A percentile compares a stretch with the other conserved stretches of the same genome.
phyloP scores from a whole-genome alignment of 2,797 vertebrate species.

The Vultur gryphus region DNA sequence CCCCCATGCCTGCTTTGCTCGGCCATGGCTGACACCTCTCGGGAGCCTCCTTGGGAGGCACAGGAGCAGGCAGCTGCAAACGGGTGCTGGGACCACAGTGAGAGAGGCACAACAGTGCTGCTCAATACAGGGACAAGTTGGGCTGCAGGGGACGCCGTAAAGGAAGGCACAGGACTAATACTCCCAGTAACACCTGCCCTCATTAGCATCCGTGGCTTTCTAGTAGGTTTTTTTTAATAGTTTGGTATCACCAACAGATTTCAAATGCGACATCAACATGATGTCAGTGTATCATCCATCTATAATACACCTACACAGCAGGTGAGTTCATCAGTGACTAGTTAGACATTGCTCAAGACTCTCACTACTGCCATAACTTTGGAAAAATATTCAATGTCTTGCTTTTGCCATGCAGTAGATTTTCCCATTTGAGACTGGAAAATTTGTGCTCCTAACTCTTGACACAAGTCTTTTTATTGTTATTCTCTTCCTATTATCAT shows the following conservation, averaged over 20 bases:
- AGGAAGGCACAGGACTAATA: not conserved
- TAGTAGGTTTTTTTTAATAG: not conserved
- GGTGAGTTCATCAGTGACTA: not conserved
- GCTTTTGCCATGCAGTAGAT: not conserved
- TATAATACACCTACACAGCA: not conserved
- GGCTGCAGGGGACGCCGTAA: not conserved
- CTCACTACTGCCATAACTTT: not conserved
- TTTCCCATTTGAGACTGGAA: not conserved
- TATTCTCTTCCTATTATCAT: not conserved
- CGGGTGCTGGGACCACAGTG: fast-evolving
- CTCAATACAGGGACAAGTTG: not conserved
- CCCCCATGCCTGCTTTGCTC: not conserved
- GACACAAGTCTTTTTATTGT: not conserved
- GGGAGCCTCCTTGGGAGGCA: not conserved
- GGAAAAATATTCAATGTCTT: not conserved
- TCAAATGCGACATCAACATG: not conserved
- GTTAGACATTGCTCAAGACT: not conserved
- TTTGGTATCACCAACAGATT: not conserved
- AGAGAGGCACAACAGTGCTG: not conserved
- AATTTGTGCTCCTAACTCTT: not conserved
- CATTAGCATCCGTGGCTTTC: not conserved
- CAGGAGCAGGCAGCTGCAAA: not conserved
- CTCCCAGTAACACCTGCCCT: not conserved
- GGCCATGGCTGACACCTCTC: fast-evolving
- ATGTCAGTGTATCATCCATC: not conserved